A percentile compares a stretch with the other conserved stretches of the same genome.
phyloP scores from a whole-genome alignment of 2,797 vertebrate genomes.

The Gymnocypris eckloni region DNA sequence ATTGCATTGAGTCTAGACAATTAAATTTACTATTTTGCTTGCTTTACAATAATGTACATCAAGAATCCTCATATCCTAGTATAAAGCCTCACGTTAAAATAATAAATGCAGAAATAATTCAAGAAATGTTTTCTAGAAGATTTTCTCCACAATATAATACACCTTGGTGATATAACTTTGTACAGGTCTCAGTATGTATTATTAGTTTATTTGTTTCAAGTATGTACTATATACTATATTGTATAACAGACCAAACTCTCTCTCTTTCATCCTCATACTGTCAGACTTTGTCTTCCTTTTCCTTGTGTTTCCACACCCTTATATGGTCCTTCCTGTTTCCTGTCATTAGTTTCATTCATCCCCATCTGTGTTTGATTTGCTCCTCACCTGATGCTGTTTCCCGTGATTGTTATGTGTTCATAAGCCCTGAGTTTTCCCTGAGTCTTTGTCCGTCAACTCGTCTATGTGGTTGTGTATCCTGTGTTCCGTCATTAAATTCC shows the following conservation, averaged over 20 bases:
- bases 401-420: too few species aligned
- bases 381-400: too few species aligned
- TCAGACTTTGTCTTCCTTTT: too few species aligned
- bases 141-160: neutral
- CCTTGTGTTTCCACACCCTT: too few species aligned
- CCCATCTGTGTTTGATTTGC: too few species aligned
- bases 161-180: neutral
- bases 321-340: too few species aligned
- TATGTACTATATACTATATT: neutral
- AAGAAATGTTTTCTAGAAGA: neutral
- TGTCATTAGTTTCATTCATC: too few species aligned
- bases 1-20: neutral
- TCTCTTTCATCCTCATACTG: neutral
- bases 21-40: neutral
- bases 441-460: too few species aligned
- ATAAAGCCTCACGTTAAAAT: neutral
- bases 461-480: too few species aligned
- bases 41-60: neutral
- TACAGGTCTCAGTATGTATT: neutral
- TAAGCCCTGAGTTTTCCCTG: too few species aligned
- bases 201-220: neutral
- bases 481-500: too few species aligned
- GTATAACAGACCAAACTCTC: neutral
- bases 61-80: neutral
- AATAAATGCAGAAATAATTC: neutral